phyloP scores from a whole-genome alignment of 2,113 vertebrate species.

The Forbesichthys agassizii region DNA sequence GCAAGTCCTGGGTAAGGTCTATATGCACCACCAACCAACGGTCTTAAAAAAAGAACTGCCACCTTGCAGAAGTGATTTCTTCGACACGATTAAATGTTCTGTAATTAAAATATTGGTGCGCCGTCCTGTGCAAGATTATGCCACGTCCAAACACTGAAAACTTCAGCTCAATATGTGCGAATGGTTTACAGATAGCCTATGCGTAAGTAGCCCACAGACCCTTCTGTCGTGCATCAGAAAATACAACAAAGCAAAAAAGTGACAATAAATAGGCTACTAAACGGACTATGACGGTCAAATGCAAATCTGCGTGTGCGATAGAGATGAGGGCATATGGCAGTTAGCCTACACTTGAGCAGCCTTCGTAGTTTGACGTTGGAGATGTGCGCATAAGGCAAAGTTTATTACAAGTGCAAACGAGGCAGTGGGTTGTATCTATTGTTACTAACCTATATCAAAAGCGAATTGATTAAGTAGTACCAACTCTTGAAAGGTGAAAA shows the following conservation, averaged over 20 bases:
- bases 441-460: not conserved
- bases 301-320: not conserved
- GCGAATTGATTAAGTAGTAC: not conserved
- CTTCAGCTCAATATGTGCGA: slow-evolving; percentile 6
- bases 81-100: not conserved
- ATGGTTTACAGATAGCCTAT: not conserved
- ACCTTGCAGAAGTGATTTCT: slow-evolving; percentile 3
- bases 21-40: slow-evolving; percentile 38
- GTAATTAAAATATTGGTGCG: not conserved
- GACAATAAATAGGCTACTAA: no score
- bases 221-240: not conserved
- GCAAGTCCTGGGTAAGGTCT: slow-evolving; percentile 34
- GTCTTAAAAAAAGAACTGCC: slow-evolving; percentile 28
- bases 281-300: slow-evolving; percentile 4
- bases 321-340: not conserved
- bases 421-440: not conserved
- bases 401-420: not conserved
- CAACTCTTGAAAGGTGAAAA: not conserved
- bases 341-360: not conserved
- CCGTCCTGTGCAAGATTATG: slow-evolving; percentile 1
- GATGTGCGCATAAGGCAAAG: slow-evolving; percentile 25
- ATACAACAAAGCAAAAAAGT: not conserved
- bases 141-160: slow-evolving; percentile 13
- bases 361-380: slow-evolving; percentile 42
- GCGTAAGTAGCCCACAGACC: not conserved